Percentiles rank a stretch among this genome's conserved stretches.
phyloP scores from a whole-genome alignment of 2,797 vertebrate species.

The Euthynnus affinis region DNA sequence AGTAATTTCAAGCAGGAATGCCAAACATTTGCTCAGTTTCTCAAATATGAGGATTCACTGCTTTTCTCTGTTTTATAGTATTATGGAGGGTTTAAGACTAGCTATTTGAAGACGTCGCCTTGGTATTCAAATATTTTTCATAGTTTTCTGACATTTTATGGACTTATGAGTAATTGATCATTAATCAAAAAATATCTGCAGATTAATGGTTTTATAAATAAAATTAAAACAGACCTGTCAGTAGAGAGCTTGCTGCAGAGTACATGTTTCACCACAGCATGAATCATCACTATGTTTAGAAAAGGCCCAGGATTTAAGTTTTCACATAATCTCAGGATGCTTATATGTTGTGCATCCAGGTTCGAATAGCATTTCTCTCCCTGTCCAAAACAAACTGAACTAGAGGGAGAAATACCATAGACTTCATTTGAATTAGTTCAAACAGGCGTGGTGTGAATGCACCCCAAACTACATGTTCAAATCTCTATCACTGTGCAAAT shows the following conservation, averaged over 20 bases:
- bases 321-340: neutral
- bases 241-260: neutral
- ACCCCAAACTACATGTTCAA: slow-evolving; percentile 55
- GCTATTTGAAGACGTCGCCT: no score
- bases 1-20: neutral
- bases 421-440: slow-evolving; percentile 10
- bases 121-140: no score
- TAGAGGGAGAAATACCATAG: neutral
- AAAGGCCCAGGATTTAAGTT: neutral
- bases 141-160: no score
- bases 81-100: no score
- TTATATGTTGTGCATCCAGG: neutral
- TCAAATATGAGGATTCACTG: no score
- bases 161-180: neutral
- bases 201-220: neutral
- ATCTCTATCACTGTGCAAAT: slow-evolving; percentile 42
- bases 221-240: neutral
- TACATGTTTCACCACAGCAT: neutral
- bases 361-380: neutral
- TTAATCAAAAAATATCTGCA: neutral
- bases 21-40: no score
- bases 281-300: neutral
- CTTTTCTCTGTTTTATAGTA: no score
- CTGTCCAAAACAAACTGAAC: neutral
- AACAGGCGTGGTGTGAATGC: slow-evolving; percentile 52